Percentiles rank a stretch among this genome's conserved stretches.
Evolutionary conservation across 2,113 vertebrate species (phyloP).

Genomic region (Callorhinus ursinus): DNA sequence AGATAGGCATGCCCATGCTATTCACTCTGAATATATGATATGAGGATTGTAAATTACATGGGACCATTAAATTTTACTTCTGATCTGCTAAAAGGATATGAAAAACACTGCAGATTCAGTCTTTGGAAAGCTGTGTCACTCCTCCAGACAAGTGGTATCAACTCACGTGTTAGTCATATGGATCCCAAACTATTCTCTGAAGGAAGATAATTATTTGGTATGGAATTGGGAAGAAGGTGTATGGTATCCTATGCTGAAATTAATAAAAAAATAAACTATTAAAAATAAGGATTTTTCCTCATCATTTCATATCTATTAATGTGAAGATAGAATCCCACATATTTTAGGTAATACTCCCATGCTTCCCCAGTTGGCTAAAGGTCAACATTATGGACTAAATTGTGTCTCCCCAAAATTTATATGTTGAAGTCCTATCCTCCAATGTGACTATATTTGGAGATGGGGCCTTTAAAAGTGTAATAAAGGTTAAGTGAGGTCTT

Average conservation of each 20-base stretch:
- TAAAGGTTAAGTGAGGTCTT: background rate
- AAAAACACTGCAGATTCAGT: background rate
- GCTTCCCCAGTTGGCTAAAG: background rate
- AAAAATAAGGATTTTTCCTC: background rate
- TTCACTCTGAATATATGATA: background rate
- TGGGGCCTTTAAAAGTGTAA: background rate
- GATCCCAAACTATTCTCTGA: background rate
- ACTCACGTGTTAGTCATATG: background rate
- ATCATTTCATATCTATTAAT: background rate
- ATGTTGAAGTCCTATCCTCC: background rate
- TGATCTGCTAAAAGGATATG: slow-evolving; percentile 3
- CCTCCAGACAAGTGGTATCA: background rate
- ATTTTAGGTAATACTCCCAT: background rate
- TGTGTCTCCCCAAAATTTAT: background rate
- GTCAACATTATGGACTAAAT: background rate
- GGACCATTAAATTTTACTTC: slow-evolving; percentile 37
- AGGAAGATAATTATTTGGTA: background rate
- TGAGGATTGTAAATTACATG: background rate
- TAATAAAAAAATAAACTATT: background rate
- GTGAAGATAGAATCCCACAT: background rate
- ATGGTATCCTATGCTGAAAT: background rate
- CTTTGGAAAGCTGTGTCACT: background rate
- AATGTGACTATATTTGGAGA: background rate
- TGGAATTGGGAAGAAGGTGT: background rate
- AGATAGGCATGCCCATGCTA: background rate